Base-by-base conservation (phyloP, 2,113 vertebrate genomes). In the Cynoglossus semilaevis region DNA sequence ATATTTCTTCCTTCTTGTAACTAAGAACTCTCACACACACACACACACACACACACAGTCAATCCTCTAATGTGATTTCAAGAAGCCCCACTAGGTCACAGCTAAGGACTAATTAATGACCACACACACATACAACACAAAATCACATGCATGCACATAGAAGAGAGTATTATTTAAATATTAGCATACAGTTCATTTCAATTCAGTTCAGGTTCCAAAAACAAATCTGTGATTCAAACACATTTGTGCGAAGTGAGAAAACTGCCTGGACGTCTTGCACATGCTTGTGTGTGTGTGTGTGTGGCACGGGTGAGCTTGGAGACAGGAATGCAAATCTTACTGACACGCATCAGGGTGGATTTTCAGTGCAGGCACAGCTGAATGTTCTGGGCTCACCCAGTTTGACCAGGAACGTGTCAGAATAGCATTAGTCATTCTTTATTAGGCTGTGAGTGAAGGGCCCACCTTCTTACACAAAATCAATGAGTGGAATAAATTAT, bases 91-190 rank as follows among this genome's bases (percentile, higher is more conserved):
- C 65, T 77, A 48, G 67, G 69, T 79, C 70, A 64, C 42, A 63
- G 72, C 67, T 50, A 68, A 79, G 79, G 74, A 77, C 71, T 74
- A 62, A 80, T n/a, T n/a, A n/a, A n/a, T n/a, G n/a, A n/a, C n/a
- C n/a, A n/a, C n/a, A n/a, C n/a, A n/a, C n/a, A n/a, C n/a, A n/a
- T n/a, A n/a, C n/a, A n/a, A n/a, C n/a, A n/a, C n/a, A n/a, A n/a
- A n/a, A n/a, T n/a, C n/a, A n/a, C n/a, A 29, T 4, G 22, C 6
- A 29, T 29, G 6, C 22, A 29, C 22, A 29, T 6, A 29, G 22
- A 29, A 29, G 22, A 29, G 3, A 38, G 37, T 38, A 7, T 4
- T 38, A 2, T 4, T 38, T 10, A 41, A 14, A 4, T 4, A 41
- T 14, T 4, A 41, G 1, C 4, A 12, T 10, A 41, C 13, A 40